These are phyloP conservation scores for Subacronicta megacephala DNA, from an alignment of 2,888 invertebrate species.

Conservation along the genomic window DNA sequence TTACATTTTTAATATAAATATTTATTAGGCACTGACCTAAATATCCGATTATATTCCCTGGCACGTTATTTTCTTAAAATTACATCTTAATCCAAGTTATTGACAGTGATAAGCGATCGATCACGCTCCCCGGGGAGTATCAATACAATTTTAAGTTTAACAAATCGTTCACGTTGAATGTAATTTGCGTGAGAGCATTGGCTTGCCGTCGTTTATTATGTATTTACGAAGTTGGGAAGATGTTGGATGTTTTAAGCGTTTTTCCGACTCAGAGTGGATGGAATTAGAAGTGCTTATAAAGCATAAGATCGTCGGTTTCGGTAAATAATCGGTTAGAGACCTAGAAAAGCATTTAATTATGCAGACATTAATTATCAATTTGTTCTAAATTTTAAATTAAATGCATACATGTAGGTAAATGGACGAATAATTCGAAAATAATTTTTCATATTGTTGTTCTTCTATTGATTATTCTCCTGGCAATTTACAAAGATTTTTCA, in stretches of 20 bases:
- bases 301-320: too few species aligned
- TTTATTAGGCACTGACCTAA: neutral
- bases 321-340: too few species aligned
- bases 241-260: slow-evolving; percentile 20
- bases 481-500: too few species aligned
- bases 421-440: too few species aligned
- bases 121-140: slow-evolving; percentile 63
- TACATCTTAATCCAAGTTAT: slow-evolving; percentile 50
- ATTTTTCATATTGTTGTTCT: too few species aligned
- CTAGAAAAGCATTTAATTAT: too few species aligned
- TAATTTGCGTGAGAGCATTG: slow-evolving; percentile 79
- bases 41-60: slow-evolving; percentile 9
- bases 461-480: too few species aligned
- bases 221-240: slow-evolving; percentile 38
- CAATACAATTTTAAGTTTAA: slow-evolving; percentile 71
- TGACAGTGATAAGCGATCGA: slow-evolving; percentile 79
- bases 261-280: slow-evolving; percentile 17
- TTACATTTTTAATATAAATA: neutral
- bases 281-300: slow-evolving; percentile 1
- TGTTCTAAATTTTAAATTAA: too few species aligned
- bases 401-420: too few species aligned
- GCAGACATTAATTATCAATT: too few species aligned
- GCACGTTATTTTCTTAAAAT: slow-evolving; percentile 35
- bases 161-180: slow-evolving; percentile 77
- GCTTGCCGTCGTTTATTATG: slow-evolving; percentile 54